Evolutionary conservation across 2,113 vertebrate genomes (phyloP), one percentile per base, ranked within the genome.

Genomic region (Plecotus auritus): DNA sequence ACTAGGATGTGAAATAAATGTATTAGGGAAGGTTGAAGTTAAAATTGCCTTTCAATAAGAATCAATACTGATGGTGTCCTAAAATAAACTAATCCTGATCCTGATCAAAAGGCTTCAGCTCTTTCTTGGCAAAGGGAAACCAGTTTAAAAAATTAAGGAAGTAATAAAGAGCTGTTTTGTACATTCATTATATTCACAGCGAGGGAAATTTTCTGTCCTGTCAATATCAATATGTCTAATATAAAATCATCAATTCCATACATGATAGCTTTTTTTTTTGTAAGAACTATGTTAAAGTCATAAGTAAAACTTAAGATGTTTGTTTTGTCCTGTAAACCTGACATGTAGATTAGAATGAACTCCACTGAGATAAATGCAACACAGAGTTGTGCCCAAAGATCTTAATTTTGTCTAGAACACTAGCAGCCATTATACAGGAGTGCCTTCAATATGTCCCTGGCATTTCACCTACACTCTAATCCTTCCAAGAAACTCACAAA

Each of bases 1-100:
- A 82, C 37, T 66, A 93, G 88, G 70, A 42, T 56, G 35, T 73
- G 26, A 85, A 56, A 61, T 49, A 64, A 85, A 61, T 82, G 30
- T 45, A 4, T 54, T 49, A 35, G 89, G 66, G 28, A 66, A 3
- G 17, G 5, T 92, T 93, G 26, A 95, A 91, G 81, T 88, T 82
- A 91, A 96, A 85, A 74, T 66, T n/a, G 17, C 12, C 35, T 93
- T 95, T 93, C 67, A 45, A 0, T 73, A 91, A 91, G 72, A 86
- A 95, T 77, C 35, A 66, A 70, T 30, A 59, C 23, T 76, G 70
- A 77, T 13, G 59, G 18, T 22, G 13, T 51, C 76, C n/a, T 81
- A 32, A 89, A 66, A 78, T 23, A 40, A 92, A 70, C 16, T 40
- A 59, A 89, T 88, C 35, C 78, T 69, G 42, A 82, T 72, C 12